phyloP scores from a whole-genome alignment of 2,113 vertebrate species.

The Martes martes region DNA sequence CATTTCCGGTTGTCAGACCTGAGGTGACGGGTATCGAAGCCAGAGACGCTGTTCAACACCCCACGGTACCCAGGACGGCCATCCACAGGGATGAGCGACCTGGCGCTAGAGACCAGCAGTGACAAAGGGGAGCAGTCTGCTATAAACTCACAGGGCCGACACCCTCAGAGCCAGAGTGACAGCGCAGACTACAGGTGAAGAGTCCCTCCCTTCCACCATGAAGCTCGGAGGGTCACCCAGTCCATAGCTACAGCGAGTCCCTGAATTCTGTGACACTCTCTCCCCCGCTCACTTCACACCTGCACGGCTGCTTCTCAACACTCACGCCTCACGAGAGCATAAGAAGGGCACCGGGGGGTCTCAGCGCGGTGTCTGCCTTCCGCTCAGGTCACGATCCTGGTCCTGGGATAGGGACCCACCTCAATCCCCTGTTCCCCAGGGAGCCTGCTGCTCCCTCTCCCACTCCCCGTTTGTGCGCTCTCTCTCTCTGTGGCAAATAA shows the following conservation, averaged over 20 bases:
- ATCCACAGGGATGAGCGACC: not conserved
- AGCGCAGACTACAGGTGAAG: not conserved
- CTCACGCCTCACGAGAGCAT: not conserved
- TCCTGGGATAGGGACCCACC: not conserved
- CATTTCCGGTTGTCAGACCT: not conserved
- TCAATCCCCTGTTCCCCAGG: not conserved
- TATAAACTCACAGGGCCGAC: not conserved
- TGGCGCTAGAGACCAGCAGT: not conserved
- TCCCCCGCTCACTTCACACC: not conserved
- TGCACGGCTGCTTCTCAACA: not conserved
- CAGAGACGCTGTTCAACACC: not conserved
- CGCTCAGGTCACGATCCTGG: not conserved
- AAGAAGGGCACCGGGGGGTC: not conserved
- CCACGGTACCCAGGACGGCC: not conserved
- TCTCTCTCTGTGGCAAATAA: not conserved
- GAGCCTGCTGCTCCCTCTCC: not conserved
- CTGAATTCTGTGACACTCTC: not conserved
- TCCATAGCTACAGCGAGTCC: not conserved
- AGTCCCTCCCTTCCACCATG: not conserved
- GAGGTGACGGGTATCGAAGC: not conserved
- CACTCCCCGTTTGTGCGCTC: not conserved
- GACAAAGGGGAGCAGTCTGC: not conserved
- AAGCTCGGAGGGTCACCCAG: not conserved
- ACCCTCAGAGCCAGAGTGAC: not conserved
- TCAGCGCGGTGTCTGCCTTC: not conserved